Percentiles rank a stretch among this genome's conserved stretches.
These are phyloP conservation scores for Hylyphantes graminicola DNA, from an alignment of 1,140 invertebrate genomes.

Conservation along the genomic window DNA sequence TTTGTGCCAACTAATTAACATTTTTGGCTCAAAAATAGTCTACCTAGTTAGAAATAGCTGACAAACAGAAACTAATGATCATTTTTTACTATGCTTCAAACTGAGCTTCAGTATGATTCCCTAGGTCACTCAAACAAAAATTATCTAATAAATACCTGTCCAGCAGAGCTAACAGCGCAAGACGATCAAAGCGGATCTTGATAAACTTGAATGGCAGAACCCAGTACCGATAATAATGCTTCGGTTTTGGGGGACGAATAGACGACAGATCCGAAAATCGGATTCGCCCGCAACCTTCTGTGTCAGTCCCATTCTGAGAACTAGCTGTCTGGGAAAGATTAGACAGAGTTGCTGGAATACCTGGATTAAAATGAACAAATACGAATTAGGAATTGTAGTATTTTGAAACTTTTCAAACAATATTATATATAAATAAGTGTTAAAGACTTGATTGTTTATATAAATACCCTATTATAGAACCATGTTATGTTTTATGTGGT, in stretches of 20 bases:
- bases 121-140: too few relatives aligned
- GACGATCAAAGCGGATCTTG: conserved; percentile 86
- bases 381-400: too few relatives aligned
- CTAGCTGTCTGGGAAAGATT: conserved; percentile 61
- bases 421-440: too few relatives aligned
- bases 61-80: not conserved
- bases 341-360: conserved; percentile 39
- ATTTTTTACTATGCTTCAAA: too few relatives aligned
- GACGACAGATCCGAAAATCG: conserved; percentile 31
- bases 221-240: conserved; percentile 87
- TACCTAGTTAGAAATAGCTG: too few relatives aligned
- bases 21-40: too few relatives aligned
- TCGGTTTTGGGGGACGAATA: conserved; percentile 72
- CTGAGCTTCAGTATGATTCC: too few relatives aligned
- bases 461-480: too few relatives aligned
- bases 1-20: too few relatives aligned
- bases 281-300: conserved; percentile 62
- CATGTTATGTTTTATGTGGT: too few relatives aligned
- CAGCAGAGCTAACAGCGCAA: conserved; percentile 90
- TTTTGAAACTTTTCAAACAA: too few relatives aligned
- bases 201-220: conserved; percentile 73
- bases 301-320: conserved; percentile 66
- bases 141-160: conserved; percentile 73
- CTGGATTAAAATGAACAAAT: not conserved
- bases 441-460: too few relatives aligned